Percentiles rank a stretch among this genome's conserved stretches.
Evolutionary conservation across 2,888 invertebrate genomes (phyloP).

Genomic region (Steromphala cineraria): DNA sequence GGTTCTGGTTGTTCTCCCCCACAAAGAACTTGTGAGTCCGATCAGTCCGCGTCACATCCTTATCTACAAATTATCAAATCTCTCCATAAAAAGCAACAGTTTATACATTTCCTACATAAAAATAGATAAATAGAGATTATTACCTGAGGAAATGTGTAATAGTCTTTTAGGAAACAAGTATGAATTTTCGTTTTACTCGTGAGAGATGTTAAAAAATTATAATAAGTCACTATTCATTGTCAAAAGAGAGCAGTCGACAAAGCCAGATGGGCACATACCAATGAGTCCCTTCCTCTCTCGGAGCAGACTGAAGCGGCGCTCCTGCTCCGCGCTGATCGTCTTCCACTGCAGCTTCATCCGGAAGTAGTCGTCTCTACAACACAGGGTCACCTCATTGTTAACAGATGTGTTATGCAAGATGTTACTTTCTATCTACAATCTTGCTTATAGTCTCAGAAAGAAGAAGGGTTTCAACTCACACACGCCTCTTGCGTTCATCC

Average conservation of each 20-base stretch:
- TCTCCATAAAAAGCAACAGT: not conserved
- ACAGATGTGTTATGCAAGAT: not conserved
- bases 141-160: too few relatives aligned
- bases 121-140: too few relatives aligned
- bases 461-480: conserved; percentile 68
- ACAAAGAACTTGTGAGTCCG: conserved; percentile 91
- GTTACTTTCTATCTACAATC: not conserved
- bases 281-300: conserved; percentile 94
- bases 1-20: conserved; percentile 94
- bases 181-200: too few relatives aligned
- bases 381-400: not conserved
- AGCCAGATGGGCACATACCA: conserved; percentile 75
- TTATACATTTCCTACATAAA: too few relatives aligned
- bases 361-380: conserved; percentile 86
- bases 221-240: too few relatives aligned
- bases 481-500: conserved; percentile 83
- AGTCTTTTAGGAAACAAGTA: too few relatives aligned
- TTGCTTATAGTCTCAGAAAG: too few relatives aligned
- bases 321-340: conserved; percentile 90
- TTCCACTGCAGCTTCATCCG: conserved; percentile 98
- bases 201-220: too few relatives aligned
- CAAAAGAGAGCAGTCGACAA: too few relatives aligned
- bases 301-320: conserved; percentile 89
- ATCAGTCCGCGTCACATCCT: conserved; percentile 97
- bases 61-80: conserved; percentile 80